Evolutionary conservation across 30 jellyfish, hydroid and myxozoan genomes (phyloP).

Genomic region (Sanderia malayensis): DNA sequence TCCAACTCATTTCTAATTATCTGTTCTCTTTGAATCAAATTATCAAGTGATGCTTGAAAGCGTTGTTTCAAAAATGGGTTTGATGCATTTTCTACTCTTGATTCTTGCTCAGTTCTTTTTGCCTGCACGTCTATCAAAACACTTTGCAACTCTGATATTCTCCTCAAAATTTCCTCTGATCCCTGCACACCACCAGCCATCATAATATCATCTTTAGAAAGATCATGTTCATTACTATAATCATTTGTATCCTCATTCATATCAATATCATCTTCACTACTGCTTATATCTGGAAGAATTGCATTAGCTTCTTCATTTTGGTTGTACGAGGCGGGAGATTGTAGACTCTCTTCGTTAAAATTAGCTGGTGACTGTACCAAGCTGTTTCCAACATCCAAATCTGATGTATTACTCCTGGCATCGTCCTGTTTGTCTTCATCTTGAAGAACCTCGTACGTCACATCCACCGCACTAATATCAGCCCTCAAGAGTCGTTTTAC

Average conservation of each 20-base stretch:
- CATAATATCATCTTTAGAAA: conserved; percentile 23
- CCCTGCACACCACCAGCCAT: conserved; percentile 7
- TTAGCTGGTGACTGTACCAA: conserved; percentile 50
- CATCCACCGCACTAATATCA: conserved; percentile 97
- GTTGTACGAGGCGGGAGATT: conserved; percentile 55
- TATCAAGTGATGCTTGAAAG: conserved; percentile 78
- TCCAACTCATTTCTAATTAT: conserved; percentile 29
- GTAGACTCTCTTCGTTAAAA: conserved; percentile 64
- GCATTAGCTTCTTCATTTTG: conserved; percentile 64
- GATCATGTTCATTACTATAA: conserved; percentile 3
- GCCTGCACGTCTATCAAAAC: conserved; percentile 55
- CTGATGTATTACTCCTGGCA: conserved; percentile 72
- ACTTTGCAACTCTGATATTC: conserved; percentile 50
- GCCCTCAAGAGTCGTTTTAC: conserved; percentile 93
- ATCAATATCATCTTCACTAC: conserved; percentile 95
- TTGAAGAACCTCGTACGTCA: conserved; percentile 78
- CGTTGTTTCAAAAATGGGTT: conserved; percentile 94
- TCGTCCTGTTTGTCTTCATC: conserved; percentile 84
- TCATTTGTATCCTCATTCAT: conserved; percentile 25
- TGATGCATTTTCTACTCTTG: conserved; percentile 71
- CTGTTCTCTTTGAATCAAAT: conserved; percentile 67
- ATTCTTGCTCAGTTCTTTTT: conserved; percentile 87
- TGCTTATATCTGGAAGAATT: conserved; percentile 90
- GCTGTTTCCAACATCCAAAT: conserved; percentile 72
- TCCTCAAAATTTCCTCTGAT: conserved; percentile 23